phyloP scores from a whole-genome alignment of 2,797 vertebrate species.

The Strix occidentalis region DNA sequence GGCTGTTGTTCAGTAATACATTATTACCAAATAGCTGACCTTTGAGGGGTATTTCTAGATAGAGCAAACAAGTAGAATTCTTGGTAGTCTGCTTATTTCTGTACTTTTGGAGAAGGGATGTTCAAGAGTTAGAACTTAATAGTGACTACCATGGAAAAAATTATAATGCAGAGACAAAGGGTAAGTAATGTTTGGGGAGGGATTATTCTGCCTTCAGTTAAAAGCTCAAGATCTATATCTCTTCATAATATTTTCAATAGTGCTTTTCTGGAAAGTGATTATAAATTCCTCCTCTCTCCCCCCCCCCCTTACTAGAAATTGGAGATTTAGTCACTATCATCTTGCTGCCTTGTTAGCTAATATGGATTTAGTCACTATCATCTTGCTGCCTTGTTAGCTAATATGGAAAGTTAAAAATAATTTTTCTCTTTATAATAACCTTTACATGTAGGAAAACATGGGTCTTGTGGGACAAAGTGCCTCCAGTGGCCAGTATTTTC shows the following conservation, averaged over 20 bases:
- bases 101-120: not conserved
- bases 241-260: not conserved
- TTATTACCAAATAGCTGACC: not conserved
- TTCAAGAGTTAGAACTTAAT: not conserved
- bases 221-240: not conserved
- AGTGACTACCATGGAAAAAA: not conserved
- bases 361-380: rapidly evolving
- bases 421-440: not conserved
- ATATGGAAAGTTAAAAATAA: not conserved
- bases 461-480: not conserved
- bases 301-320: not conserved
- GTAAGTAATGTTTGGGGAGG: not conserved
- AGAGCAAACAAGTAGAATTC: not conserved
- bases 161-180: not conserved
- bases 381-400: not conserved
- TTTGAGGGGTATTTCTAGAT: not conserved
- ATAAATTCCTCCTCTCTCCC: not conserved
- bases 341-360: not conserved
- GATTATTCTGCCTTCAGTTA: not conserved
- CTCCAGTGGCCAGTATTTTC: not conserved
- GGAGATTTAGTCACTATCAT: rapidly evolving
- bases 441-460: rapidly evolving
- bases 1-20: not conserved
- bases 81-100: not conserved
- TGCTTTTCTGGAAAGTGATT: not conserved